Base-by-base conservation (phyloP, 2,888 invertebrate species). In the Escarpia spicata region DNA sequence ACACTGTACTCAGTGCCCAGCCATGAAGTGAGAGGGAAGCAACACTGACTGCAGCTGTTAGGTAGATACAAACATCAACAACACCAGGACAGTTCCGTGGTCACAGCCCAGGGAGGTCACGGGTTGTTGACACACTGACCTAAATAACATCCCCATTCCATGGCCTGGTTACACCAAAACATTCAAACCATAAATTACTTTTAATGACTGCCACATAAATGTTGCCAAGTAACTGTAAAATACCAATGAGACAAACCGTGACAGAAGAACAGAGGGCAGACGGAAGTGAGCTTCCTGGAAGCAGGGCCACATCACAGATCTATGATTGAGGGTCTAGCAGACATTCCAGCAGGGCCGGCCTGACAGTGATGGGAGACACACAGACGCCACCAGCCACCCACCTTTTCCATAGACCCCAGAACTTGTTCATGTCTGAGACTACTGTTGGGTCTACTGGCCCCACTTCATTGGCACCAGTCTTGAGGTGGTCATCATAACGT, bases 331-430 rank as follows among this genome's bases (percentile, higher is more conserved):
- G 75, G 75, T 75, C 26, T 75, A 75, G 75, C n/a, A 3, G 6
- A 75, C 75, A 75, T 75, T 75, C 75, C 75, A 75, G 75, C 75
- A 19, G 75, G 75, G 26, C 75, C n/a, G 19, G 75, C 75, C 75
- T 75, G 75, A 19, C n/a, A n/a, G 75, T 75, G 75, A 19, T n/a
- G 19, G 75, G 75, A n/a, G n/a, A 75, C 26, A 75, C 75, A 75
- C 75, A 75, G 75, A 26, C 19, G 75, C 75, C n/a, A 75, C 75
- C 75, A 75, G n/a, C 75, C 19, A 75, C 75, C 75, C 75, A 75
- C 75, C 75, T 75, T 75, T 75, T 75, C 75, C 75, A 75, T 26
- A 75, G 75, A n/a, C 75, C 75, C 75, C 75, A 75, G 75, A 75
- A 75, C 75, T 75, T 75, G 75, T 75, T 75, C 75, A 75, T 75